Conservation (phyloP, 2,888 invertebrate species). For the Cremastinae sp. region DNA sequence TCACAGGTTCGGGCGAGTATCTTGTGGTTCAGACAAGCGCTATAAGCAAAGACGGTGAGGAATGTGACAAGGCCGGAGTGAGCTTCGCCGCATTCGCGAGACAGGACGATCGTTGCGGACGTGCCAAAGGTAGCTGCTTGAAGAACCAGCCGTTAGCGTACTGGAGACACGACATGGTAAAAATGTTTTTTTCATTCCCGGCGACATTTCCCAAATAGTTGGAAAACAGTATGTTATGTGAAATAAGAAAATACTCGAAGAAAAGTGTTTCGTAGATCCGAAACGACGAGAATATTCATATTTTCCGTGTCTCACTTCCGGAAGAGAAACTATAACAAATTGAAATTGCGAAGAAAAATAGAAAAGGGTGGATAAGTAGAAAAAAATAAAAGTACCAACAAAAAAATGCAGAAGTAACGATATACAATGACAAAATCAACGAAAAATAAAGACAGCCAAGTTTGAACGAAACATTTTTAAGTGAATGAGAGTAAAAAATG, state of each 20-base stretch:
- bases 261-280: background rate
- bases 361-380: too few relatives aligned
- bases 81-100: constrained; percentile 81
- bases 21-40: constrained; percentile 78
- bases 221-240: too few relatives aligned
- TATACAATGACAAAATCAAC: too few relatives aligned
- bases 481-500: too few relatives aligned
- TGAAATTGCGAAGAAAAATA: too few relatives aligned
- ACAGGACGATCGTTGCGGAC: constrained; percentile 80
- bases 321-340: too few relatives aligned
- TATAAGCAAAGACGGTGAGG: constrained; percentile 79
- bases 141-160: constrained; percentile 81
- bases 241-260: background rate
- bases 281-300: background rate
- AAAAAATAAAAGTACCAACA: too few relatives aligned
- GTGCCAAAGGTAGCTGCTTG: constrained; percentile 79
- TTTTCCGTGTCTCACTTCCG: too few relatives aligned
- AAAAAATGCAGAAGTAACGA: too few relatives aligned
- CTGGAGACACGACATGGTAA: constrained; percentile 80
- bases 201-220: constrained; percentile 9
- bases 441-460: too few relatives aligned
- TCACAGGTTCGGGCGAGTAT: constrained; percentile 78
- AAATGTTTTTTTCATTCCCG: constrained; percentile 19
- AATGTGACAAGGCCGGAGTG: constrained; percentile 82
- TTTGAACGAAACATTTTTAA: too few relatives aligned